Evolutionary conservation across 1,140 invertebrate species (phyloP), one percentile per base, ranked within the genome.

Genomic region (Centruroides vittatus): DNA sequence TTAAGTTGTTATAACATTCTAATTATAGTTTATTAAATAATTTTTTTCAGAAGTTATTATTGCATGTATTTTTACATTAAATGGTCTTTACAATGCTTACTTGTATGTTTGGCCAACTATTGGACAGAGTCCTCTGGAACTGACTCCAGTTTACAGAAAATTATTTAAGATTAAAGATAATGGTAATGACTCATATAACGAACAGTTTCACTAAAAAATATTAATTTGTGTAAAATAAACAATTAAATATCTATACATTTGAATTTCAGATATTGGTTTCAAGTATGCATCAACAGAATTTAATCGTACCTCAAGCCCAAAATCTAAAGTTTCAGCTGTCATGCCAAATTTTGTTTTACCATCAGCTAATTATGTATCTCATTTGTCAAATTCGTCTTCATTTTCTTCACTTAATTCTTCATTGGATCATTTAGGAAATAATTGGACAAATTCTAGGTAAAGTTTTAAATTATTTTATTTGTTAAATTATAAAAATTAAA

Each of bases 171-270:
- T 67, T 13, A 57, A 34, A 41, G 47, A 58, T 13, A 61, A 67
- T 35, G 67, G 66, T 60, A 60, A 59, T 46, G 67, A 64, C 5
- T 67, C 66, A 48, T 55, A 59, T 51, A 23, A 60, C 3, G 59
- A 59, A 46, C 47, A 54, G 35, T 3, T n/a, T 8, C 12, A 54
- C 11, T 11, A 48, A n/a, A 58, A 35, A 50, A 46, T 13, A 52
- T 48, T 34, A 49, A 52, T 47, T 54, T 11, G 47, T 54, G 23
- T 23, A 23, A 23, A 23, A 23, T 23, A 23, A 23, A 23, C 23
- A 23, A 23, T 23, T 23, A 23, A 23, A 23, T 23, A 23, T 23
- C 23, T 23, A 23, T 23, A 23, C 2, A 2, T 23, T 23, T n/a
- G n/a, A 10, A 13, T 34, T 60, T 11, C 36, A 49, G 4, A 41